phyloP scores from a whole-genome alignment of 2,797 vertebrate species.

The Clarias pachynema region DNA sequence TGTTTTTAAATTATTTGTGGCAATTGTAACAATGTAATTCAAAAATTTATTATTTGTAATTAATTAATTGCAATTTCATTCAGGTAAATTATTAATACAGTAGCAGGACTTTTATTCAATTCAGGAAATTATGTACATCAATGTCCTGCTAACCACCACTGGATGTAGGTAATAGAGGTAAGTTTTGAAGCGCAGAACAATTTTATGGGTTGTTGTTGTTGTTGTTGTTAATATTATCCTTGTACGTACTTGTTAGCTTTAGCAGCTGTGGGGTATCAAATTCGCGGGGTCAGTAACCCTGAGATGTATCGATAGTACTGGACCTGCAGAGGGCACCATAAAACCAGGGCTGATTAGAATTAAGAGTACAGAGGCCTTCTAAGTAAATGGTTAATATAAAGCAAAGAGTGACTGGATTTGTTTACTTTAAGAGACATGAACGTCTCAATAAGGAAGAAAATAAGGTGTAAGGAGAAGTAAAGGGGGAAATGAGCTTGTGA shows the following conservation, averaged over 20 bases:
- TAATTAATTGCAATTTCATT: neutral
- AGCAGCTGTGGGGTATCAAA: neutral
- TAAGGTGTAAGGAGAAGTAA: neutral
- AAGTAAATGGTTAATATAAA: neutral
- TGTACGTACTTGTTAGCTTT: neutral
- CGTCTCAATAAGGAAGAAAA: neutral
- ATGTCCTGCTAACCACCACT: neutral
- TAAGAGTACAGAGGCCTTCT: neutral
- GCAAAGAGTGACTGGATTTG: neutral
- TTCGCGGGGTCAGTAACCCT: neutral
- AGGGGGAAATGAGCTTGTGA: neutral
- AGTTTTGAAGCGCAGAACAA: neutral
- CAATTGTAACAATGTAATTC: neutral
- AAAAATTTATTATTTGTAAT: neutral
- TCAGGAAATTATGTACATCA: neutral
- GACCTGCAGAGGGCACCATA: neutral
- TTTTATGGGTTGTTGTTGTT: no score
- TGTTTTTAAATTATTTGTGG: neutral
- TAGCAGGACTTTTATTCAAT: neutral
- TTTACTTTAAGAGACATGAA: neutral
- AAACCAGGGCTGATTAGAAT: neutral
- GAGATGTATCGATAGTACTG: neutral
- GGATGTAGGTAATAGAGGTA: neutral
- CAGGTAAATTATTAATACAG: neutral
- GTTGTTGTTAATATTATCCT: neutral